Conservation (phyloP, 1,140 invertebrate species). For the Littorina saxatilis region DNA sequence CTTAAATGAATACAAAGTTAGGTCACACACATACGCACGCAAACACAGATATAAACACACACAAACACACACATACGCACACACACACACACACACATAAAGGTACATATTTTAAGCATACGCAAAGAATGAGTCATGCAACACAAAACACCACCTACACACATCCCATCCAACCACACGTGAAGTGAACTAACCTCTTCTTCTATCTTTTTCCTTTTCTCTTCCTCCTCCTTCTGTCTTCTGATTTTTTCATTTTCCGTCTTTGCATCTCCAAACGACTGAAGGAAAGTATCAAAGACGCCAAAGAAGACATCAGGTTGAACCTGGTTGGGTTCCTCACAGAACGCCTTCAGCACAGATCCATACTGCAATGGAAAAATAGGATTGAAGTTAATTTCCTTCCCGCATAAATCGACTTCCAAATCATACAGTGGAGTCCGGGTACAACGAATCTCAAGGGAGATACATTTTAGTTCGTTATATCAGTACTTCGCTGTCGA, state of each 20-base stretch:
- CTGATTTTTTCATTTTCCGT: slow-evolving; percentile 92
- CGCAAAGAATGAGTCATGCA: too few species aligned
- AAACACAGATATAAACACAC: neutral
- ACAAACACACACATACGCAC: neutral
- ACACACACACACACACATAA: neutral
- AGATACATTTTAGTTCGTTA: too few species aligned
- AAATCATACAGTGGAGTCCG: too few species aligned
- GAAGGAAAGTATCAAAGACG: slow-evolving; percentile 93
- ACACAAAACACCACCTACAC: too few species aligned
- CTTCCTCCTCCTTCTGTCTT: slow-evolving; percentile 92
- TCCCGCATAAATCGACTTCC: too few species aligned
- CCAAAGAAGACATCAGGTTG: slow-evolving; percentile 98
- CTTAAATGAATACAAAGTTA: neutral
- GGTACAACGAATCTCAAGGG: too few species aligned
- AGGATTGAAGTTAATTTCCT: neutral
- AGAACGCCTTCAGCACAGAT: slow-evolving; percentile 90
- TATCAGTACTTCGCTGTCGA: too few species aligned
- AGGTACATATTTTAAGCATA: neutral
- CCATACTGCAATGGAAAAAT: slow-evolving; percentile 83
- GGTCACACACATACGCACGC: neutral
- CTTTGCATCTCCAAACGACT: slow-evolving; percentile 89
- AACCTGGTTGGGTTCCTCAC: slow-evolving; percentile 89
- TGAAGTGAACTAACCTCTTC: slow-evolving; percentile 83
- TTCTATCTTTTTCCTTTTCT: slow-evolving; percentile 92
- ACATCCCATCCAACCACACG: too few species aligned